Conservation (phyloP, 2,888 invertebrate genomes). For the Philereme transversata region DNA sequence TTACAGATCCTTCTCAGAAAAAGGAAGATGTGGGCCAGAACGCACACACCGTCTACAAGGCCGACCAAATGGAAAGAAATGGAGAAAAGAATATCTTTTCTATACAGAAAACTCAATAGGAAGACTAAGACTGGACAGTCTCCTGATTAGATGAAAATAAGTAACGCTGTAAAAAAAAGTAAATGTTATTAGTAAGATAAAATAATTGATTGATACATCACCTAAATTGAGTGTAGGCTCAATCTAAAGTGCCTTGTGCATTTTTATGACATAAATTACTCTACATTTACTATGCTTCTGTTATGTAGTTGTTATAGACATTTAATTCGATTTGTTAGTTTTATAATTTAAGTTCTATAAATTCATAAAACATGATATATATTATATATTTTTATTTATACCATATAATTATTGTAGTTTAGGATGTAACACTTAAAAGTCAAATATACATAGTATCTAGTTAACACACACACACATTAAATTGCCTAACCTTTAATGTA, state of each 20-base stretch:
- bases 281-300: no score
- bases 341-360: background rate
- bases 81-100: conserved; percentile 88
- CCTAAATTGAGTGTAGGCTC: background rate
- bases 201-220: background rate
- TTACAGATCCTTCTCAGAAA: conserved; percentile 87
- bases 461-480: no score
- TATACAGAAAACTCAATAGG: conserved; percentile 91
- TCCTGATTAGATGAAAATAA: conserved; percentile 49
- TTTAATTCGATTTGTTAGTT: background rate
- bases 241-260: no score
- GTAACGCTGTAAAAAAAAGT: background rate
- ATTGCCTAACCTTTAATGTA: no score
- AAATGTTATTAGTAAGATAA: background rate
- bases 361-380: no score
- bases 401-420: no score
- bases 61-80: conserved; percentile 92
- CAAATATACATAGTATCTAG: no score
- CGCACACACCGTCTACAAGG: conserved; percentile 83
- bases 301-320: background rate
- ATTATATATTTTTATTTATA: no score
- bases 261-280: no score
- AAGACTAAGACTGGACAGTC: conserved; percentile 89
- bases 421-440: no score
- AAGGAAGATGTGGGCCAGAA: conserved; percentile 85